Conservation (phyloP, 2,113 vertebrate genomes). For the Apeltes quadracus region DNA sequence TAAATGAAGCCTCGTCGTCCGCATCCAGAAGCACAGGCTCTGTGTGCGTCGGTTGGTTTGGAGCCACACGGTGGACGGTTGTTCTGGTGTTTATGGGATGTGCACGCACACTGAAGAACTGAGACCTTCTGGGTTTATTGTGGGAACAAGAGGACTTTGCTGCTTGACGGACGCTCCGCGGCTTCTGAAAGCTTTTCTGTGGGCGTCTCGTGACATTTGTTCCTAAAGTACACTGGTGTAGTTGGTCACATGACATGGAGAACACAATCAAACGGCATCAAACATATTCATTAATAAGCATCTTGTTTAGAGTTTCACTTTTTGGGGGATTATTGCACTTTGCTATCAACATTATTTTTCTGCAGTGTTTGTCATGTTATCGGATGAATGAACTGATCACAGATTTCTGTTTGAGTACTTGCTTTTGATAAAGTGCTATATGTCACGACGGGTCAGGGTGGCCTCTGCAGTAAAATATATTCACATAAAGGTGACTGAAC, state of each 20-base stretch:
- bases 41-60: too few relatives aligned
- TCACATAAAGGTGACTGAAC: too few relatives aligned
- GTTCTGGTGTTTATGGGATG: too few relatives aligned
- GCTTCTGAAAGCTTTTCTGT: not conserved
- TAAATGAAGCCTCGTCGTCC: conserved; percentile 26
- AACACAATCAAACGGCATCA: not conserved
- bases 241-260: not conserved
- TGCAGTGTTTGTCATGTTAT: not conserved
- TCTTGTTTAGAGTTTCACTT: not conserved
- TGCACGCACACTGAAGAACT: too few relatives aligned
- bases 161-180: not conserved
- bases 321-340: not conserved
- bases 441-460: too few relatives aligned
- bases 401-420: not conserved
- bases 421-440: too few relatives aligned
- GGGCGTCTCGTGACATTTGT: not conserved
- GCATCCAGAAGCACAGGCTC: not conserved
- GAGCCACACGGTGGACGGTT: too few relatives aligned
- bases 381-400: not conserved
- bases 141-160: not conserved
- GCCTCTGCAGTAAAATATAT: too few relatives aligned
- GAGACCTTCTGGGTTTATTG: not conserved
- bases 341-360: not conserved
- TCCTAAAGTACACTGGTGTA: not conserved
- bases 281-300: not conserved